These are phyloP conservation scores for Norana najaformis DNA, from an alignment of 2,888 invertebrate genomes.

Conservation along the genomic window DNA sequence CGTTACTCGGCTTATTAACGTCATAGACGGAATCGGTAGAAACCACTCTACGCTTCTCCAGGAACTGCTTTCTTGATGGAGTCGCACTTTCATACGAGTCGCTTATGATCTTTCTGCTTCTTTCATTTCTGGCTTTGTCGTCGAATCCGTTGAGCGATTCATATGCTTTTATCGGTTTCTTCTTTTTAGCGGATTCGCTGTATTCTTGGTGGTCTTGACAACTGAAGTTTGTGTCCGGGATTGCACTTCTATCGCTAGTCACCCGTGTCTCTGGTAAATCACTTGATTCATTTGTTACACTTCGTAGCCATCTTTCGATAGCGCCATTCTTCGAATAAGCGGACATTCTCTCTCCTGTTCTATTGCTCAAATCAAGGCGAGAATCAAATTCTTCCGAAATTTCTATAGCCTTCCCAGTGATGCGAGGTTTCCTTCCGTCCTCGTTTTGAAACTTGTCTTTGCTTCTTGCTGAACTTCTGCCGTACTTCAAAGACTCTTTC, in stretches of 20 bases:
- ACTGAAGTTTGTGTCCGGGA: not conserved
- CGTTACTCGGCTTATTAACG: not conserved
- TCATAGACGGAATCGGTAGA: not conserved
- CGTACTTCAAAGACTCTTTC: not conserved
- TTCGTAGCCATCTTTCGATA: not conserved
- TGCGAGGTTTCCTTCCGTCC: not conserved
- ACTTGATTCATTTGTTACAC: not conserved
- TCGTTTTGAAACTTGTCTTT: slow-evolving; percentile 5
- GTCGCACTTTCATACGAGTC: not conserved
- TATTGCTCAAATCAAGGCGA: not conserved
- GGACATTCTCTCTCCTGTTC: not conserved
- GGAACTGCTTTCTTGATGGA: not conserved
- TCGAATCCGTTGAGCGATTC: not conserved
- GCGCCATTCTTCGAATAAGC: not conserved
- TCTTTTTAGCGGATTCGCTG: not conserved
- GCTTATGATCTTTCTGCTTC: not conserved
- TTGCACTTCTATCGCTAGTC: not conserved
- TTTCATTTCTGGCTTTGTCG: not conserved
- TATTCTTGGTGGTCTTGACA: not conserved
- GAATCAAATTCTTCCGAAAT: not conserved
- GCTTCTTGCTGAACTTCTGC: not conserved
- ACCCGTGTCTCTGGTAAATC: not conserved
- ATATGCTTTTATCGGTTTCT: not conserved
- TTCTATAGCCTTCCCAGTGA: not conserved
- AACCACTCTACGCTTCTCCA: not conserved